These are phyloP conservation scores for Drosophila dives DNA, from an alignment of 2,888 invertebrate species.

Conservation along the genomic window DNA sequence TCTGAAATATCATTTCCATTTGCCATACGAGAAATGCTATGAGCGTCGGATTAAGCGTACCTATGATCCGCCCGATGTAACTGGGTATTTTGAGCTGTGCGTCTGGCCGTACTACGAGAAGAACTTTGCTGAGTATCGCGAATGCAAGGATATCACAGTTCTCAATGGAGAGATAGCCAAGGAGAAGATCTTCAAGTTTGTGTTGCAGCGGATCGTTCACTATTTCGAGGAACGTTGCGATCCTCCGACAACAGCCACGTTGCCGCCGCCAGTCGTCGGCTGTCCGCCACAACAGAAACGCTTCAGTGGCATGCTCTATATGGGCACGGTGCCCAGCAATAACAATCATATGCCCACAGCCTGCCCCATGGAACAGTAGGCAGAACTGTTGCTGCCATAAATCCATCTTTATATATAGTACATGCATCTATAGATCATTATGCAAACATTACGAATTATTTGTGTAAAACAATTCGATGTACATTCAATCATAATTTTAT, in stretches of 20 bases:
- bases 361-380: slow-evolving; percentile 82
- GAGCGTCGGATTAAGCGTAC: slow-evolving; percentile 87
- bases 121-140: slow-evolving; percentile 85
- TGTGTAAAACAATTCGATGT: slow-evolving; percentile 28
- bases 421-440: background rate
- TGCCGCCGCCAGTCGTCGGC: slow-evolving; percentile 29
- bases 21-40: slow-evolving; percentile 89
- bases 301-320: slow-evolving; percentile 62
- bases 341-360: slow-evolving; percentile 61
- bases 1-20: slow-evolving; percentile 90
- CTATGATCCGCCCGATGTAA: slow-evolving; percentile 94
- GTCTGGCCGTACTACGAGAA: slow-evolving; percentile 95
- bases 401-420: background rate
- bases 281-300: slow-evolving; percentile 81
- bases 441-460: background rate
- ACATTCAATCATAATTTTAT: slow-evolving; percentile 27
- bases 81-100: slow-evolving; percentile 93
- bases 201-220: slow-evolving; percentile 78
- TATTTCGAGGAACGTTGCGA: slow-evolving; percentile 82
- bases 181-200: slow-evolving; percentile 83
- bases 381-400: background rate
- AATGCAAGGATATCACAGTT: slow-evolving; percentile 82
- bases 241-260: slow-evolving; percentile 39
- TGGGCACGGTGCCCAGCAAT: slow-evolving; percentile 36
- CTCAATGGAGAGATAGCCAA: slow-evolving; percentile 83